Conservation (phyloP, 2,888 invertebrate genomes). For the Limnephilus auricula region DNA sequence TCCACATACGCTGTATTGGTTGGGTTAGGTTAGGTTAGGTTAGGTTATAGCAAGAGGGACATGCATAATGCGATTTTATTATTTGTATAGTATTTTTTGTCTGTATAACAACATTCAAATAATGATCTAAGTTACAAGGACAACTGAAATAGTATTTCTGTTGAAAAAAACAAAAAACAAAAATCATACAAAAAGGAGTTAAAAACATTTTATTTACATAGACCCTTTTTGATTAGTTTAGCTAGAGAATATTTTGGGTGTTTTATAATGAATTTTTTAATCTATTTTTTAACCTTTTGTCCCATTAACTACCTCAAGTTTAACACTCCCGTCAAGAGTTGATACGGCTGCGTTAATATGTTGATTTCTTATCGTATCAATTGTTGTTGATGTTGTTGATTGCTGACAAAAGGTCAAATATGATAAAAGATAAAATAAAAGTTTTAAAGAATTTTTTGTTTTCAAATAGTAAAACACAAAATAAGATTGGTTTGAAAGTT, state of each 20-base stretch:
- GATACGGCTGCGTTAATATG: too few relatives aligned
- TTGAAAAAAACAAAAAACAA: not conserved
- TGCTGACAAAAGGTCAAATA: not conserved
- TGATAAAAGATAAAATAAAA: not conserved
- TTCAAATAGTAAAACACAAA: not conserved
- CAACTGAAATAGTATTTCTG: not conserved
- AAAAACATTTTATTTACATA: too few relatives aligned
- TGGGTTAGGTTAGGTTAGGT: not conserved
- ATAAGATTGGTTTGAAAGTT: not conserved
- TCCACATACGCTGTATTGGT: not conserved
- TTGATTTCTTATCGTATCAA: too few relatives aligned
- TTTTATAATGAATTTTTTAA: too few relatives aligned
- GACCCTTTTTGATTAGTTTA: too few relatives aligned
- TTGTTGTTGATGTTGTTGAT: too few relatives aligned
- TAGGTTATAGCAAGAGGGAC: not conserved
- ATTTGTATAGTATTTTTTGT: not conserved
- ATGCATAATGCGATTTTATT: not conserved
- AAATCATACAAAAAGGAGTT: not conserved
- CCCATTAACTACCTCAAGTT: too few relatives aligned
- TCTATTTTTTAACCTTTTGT: too few relatives aligned
- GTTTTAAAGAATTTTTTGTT: not conserved
- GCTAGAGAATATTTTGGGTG: not conserved
- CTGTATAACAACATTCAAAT: not conserved
- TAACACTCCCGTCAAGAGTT: too few relatives aligned
- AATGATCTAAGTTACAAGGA: not conserved